Conservation (phyloP, 2,888 invertebrate genomes). For the Melangyna quadrimaculata region DNA sequence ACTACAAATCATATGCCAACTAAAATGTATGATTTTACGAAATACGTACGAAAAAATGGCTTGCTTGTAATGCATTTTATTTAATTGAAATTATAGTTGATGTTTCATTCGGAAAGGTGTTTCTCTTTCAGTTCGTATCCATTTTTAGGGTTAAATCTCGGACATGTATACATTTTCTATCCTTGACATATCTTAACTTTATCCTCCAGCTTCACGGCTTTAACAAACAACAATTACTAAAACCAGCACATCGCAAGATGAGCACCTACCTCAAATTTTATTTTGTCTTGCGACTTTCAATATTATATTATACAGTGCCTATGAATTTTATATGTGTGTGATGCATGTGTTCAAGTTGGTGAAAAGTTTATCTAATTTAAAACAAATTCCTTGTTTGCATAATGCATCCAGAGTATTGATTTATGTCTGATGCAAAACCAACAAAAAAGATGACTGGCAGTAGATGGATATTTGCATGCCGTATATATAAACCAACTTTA, state of each 20-base stretch:
- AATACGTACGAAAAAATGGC: too few relatives aligned
- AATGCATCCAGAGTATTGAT: slow-evolving; percentile 20
- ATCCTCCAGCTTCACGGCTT: too few relatives aligned
- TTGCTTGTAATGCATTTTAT: too few relatives aligned
- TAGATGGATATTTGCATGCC: neutral
- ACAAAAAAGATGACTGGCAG: slow-evolving; percentile 2
- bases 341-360: neutral
- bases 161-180: too few relatives aligned
- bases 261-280: neutral
- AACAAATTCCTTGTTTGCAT: slow-evolving; percentile 20
- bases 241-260: neutral
- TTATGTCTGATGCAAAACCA: neutral
- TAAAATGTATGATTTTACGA: too few relatives aligned
- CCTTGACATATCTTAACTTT: too few relatives aligned
- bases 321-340: neutral
- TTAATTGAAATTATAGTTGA: too few relatives aligned
- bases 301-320: neutral
- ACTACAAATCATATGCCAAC: too few relatives aligned
- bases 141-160: too few relatives aligned
- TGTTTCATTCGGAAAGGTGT: too few relatives aligned
- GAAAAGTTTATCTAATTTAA: slow-evolving; percentile 11
- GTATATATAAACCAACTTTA: neutral
- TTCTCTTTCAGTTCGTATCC: too few relatives aligned
- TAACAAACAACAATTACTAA: too few relatives aligned
- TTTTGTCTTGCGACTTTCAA: neutral